Evolutionary conservation across 2,797 vertebrate species (phyloP).

Genomic region (Hydrocynus forskahlii): DNA sequence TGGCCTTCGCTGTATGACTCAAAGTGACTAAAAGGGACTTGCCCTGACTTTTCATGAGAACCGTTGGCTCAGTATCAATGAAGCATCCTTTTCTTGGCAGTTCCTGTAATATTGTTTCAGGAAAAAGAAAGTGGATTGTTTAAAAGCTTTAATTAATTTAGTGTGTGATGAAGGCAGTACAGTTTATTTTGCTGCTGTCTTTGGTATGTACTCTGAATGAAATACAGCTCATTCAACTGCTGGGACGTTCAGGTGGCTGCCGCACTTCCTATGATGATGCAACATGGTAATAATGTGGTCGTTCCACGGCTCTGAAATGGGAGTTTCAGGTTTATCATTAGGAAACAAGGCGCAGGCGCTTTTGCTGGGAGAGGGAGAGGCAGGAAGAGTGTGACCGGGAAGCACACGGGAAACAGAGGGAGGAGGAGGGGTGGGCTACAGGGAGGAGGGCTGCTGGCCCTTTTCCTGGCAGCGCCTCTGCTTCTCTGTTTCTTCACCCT

Average conservation of each 20-base stretch:
- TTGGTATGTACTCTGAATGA: neutral
- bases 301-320: neutral
- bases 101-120: neutral
- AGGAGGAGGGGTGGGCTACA: conserved; percentile 40
- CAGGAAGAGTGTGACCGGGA: conserved; percentile 79
- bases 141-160: too few species aligned
- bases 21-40: neutral
- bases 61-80: neutral
- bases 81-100: neutral
- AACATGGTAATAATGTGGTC: neutral
- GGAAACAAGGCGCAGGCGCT: conserved; percentile 63
- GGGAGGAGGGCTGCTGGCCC: conserved; percentile 53
- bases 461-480: conserved; percentile 67
- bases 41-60: neutral
- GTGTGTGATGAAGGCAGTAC: neutral
- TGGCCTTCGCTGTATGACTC: neutral
- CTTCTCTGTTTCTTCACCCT: conserved; percentile 50
- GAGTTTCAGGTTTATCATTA: conserved; percentile 48
- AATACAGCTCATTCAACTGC: neutral
- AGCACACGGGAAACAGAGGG: conserved; percentile 70
- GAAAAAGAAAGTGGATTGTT: neutral
- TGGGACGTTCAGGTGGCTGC: neutral
- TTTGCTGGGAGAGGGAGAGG: conserved; percentile 70
- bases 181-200: neutral
- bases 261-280: neutral